Base-by-base conservation (phyloP, 1,140 invertebrate genomes). In the Neomicropteryx cornuta region DNA sequence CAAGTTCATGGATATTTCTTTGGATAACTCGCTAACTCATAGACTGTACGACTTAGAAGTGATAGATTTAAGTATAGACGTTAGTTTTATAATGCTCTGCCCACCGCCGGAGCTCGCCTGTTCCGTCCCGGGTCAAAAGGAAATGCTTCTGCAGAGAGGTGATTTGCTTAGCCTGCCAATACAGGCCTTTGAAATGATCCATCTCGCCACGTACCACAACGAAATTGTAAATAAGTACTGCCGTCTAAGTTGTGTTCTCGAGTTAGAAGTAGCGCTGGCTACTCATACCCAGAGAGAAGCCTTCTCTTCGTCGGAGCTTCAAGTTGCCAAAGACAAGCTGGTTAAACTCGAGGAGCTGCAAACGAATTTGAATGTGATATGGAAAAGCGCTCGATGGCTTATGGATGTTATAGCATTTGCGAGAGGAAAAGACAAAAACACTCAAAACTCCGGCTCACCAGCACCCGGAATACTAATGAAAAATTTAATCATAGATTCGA, bases 381-480 rank as follows among this genome's bases (percentile, higher is more conserved):
- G 94, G 94, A 92, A 93, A 54, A 79, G 81, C 17, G 81, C 87
- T 3, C 75, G 95, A 10, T 98, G 94, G 94, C 73, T 97, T 1
- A 88, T 94, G 74, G 91, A 97, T 50, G 79, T 94, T 2, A 87
- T 97, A 24, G 82, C 86, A 1, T 92, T 90, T 55, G 90, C 92
- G 1, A 69, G 92, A 38, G 92, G 95, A 53, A 83, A 86, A 49
- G 71, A 69, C 35, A 69, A 69, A 47, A 47, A 58, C 5, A 51
- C 53, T 3, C 47, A 55, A 0, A 60, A 56, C 39, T 60, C 60
- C 5, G 64, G 70, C 17, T 65, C 62, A 39, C 50, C 62, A 38
- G 49, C 50, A 35, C 50, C 49, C 18, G 56, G 54, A 11, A 53
- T 66, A 13, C 51, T 45, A 28, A 50, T 60, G 49, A 49, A 53